These are phyloP conservation scores for Hippocampus zosterae DNA, from an alignment of 2,113 vertebrate genomes.

Conservation along the genomic window DNA sequence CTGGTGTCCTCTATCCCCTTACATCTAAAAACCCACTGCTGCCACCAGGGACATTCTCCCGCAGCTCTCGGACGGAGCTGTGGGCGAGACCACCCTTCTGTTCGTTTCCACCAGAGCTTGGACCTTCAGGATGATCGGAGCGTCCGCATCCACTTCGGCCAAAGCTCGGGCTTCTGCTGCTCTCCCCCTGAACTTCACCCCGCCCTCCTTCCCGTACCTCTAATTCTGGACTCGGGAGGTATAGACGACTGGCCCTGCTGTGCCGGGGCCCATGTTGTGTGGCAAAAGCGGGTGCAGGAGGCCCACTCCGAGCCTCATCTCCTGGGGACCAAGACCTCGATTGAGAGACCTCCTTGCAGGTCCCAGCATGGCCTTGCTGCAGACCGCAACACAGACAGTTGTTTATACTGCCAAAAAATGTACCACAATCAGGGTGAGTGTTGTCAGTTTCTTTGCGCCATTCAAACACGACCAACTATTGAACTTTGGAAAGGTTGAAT, in stretches of 20 bases:
- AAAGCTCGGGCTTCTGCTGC: conserved; percentile 72
- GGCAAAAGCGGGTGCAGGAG: conserved; percentile 79
- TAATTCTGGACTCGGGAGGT: conserved; percentile 74
- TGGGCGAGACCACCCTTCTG: conserved; percentile 66
- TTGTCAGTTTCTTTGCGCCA: neutral
- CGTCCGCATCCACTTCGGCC: conserved; percentile 69
- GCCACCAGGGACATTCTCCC: conserved; percentile 67
- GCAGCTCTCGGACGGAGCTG: conserved; percentile 71
- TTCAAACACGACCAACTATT: neutral
- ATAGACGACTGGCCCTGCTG: conserved; percentile 68
- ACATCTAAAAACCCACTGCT: conserved; percentile 65
- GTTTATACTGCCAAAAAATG: conserved; percentile 78
- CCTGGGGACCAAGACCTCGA: conserved; percentile 59
- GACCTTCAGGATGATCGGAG: conserved; percentile 71
- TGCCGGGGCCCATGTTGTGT: conserved; percentile 73
- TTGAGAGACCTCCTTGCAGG: conserved; percentile 62
- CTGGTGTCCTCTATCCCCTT: conserved; percentile 46
- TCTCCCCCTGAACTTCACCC: conserved; percentile 73
- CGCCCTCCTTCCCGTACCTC: conserved; percentile 73
- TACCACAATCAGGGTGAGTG: conserved; percentile 83
- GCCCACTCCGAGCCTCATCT: conserved; percentile 72
- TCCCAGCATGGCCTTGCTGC: conserved; percentile 57
- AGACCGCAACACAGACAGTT: conserved; percentile 66
- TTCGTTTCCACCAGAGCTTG: conserved; percentile 75
- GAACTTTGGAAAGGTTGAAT: neutral